These are phyloP conservation scores for Meta bourneti DNA, from an alignment of 2,888 invertebrate genomes.

Conservation along the genomic window DNA sequence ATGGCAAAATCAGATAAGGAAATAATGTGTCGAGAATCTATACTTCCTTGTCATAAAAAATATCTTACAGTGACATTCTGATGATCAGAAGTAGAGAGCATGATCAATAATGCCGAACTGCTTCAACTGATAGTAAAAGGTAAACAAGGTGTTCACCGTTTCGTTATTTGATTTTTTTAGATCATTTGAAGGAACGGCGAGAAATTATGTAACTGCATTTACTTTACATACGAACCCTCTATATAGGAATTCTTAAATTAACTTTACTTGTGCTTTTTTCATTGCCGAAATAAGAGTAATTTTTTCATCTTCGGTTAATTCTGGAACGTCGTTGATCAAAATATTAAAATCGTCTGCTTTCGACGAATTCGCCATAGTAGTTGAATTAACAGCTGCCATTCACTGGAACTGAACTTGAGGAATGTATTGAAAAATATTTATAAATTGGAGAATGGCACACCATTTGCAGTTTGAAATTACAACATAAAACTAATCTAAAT, in stretches of 20 bases:
- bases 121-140: slow-evolving; percentile 45
- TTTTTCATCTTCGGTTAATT: slow-evolving; percentile 77
- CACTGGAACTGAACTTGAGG: background rate
- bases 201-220: background rate
- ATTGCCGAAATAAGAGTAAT: slow-evolving; percentile 74
- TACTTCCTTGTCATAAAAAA: slow-evolving; percentile 26
- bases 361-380: slow-evolving; percentile 71
- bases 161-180: background rate
- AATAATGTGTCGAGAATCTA: background rate
- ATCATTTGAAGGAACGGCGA: background rate
- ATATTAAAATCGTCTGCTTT: slow-evolving; percentile 76
- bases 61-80: slow-evolving; percentile 35
- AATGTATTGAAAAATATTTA: background rate
- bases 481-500: background rate
- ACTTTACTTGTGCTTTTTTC: slow-evolving; percentile 76
- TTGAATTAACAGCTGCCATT: slow-evolving; percentile 54
- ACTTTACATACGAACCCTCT: background rate
- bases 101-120: slow-evolving; percentile 26
- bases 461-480: background rate
- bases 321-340: slow-evolving; percentile 76
- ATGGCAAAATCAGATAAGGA: slow-evolving; percentile 32
- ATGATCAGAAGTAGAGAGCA: slow-evolving; percentile 4
- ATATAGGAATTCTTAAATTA: slow-evolving; percentile 19
- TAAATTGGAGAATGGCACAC: background rate
- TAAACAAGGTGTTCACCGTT: slow-evolving; percentile 39